Evolutionary conservation across 2,888 invertebrate species (phyloP).

Genomic region (Pediacus dermestoides): DNA sequence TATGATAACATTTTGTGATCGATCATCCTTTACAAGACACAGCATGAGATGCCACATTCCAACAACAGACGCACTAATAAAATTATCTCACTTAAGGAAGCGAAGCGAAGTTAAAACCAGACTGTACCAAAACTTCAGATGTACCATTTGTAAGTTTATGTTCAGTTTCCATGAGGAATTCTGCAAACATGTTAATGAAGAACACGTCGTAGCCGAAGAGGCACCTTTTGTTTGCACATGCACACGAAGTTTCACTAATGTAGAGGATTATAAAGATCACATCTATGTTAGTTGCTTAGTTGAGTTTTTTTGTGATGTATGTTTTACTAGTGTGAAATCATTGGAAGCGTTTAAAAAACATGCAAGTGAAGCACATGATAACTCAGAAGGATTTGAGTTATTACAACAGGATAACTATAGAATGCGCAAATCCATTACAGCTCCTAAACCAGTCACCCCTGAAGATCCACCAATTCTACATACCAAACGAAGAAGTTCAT

Average conservation of each 20-base stretch:
- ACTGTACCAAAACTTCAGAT: constrained; percentile 46
- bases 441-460: constrained; percentile 12
- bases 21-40: constrained; percentile 43
- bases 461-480: constrained; percentile 13
- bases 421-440: constrained; percentile 14
- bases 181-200: constrained; percentile 42
- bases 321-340: constrained; percentile 39
- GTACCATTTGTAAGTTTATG: constrained; percentile 41
- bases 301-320: constrained; percentile 46
- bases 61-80: constrained; percentile 24
- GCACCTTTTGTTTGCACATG: constrained; percentile 38
- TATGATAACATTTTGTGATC: constrained; percentile 54
- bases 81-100: constrained; percentile 39
- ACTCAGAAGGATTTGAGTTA: constrained; percentile 40
- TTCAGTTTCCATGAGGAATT: constrained; percentile 45
- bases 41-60: constrained; percentile 35
- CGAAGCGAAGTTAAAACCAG: constrained; percentile 42
- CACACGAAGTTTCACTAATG: constrained; percentile 33
- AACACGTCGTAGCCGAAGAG: constrained; percentile 34
- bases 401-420: constrained; percentile 39
- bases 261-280: constrained; percentile 44
- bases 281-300: constrained; percentile 42
- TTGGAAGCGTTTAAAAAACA: constrained; percentile 43
- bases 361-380: constrained; percentile 39
- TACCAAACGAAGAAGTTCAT: constrained; percentile 27